Evolutionary conservation across 2,797 vertebrate genomes (phyloP).

Genomic region (Spinus pinus): DNA sequence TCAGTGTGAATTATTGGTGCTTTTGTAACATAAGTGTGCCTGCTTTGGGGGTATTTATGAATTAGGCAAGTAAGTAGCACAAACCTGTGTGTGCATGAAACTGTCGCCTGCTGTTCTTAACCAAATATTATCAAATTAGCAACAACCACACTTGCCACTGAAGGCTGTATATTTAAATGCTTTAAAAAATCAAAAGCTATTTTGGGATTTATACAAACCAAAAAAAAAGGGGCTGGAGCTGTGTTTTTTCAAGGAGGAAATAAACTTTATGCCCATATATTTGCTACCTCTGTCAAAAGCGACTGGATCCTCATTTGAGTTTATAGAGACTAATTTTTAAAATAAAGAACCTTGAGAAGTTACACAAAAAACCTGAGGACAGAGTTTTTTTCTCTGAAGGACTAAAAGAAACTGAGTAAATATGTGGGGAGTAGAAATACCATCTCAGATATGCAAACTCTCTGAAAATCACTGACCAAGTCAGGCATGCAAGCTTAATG

Average conservation of each 20-base stretch:
- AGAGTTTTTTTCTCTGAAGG: neutral
- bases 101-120: neutral
- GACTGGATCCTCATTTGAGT: neutral
- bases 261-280: neutral
- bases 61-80: slow-evolving; percentile 29
- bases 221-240: neutral
- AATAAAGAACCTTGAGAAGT: neutral
- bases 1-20: neutral
- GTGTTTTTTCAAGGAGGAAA: slow-evolving; percentile 6
- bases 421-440: neutral
- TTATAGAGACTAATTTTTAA: neutral
- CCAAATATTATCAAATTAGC: slow-evolving; percentile 56
- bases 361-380: neutral
- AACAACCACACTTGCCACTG: slow-evolving; percentile 46
- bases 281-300: neutral
- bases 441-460: neutral
- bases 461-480: neutral
- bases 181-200: slow-evolving; percentile 53
- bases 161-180: neutral
- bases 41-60: slow-evolving; percentile 30
- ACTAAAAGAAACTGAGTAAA: neutral
- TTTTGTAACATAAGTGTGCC: slow-evolving; percentile 2
- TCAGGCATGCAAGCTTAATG: neutral
- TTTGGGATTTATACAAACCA: slow-evolving; percentile 17
- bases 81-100: neutral